A percentile compares a stretch with the other conserved stretches of the same genome.
Conservation (phyloP, 2,113 vertebrate genomes). For the Rhinichthys klamathensis region DNA sequence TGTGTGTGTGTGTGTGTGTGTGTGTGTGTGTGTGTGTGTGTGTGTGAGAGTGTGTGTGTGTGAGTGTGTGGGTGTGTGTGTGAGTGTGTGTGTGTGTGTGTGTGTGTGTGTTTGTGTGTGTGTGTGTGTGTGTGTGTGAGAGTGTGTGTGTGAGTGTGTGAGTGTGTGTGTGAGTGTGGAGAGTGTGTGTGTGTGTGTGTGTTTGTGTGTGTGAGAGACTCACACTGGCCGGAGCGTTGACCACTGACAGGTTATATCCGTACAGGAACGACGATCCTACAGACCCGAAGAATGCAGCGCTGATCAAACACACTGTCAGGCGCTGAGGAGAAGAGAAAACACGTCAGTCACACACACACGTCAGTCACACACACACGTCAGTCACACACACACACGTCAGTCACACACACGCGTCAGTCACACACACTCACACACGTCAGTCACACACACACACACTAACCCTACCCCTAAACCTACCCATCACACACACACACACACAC, state of each 20-base stretch:
- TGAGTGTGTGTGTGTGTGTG: no score
- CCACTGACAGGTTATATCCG: constrained; percentile 85
- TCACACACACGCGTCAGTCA: neutral
- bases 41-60: no score
- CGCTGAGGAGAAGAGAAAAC: constrained; percentile 62
- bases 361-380: neutral
- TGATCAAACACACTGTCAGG: constrained; percentile 75
- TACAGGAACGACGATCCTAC: constrained; percentile 87
- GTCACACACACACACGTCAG: no score
- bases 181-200: neutral
- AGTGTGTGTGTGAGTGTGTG: neutral
- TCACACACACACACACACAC: neutral
- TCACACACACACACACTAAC: neutral
- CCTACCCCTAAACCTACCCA: no score
- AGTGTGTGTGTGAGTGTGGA: neutral
- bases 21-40: no score
- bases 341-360: neutral
- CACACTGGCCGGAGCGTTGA: constrained; percentile 81
- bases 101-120: no score
- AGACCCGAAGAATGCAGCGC: constrained; percentile 77
- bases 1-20: no score
- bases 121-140: no score
- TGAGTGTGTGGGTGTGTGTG: no score
- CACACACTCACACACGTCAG: no score
- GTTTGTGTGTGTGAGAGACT: constrained; percentile 63